Evolutionary conservation across 2,797 vertebrate species (phyloP), one percentile per base, ranked within the genome.

Genomic region (Streptopelia turtur): DNA sequence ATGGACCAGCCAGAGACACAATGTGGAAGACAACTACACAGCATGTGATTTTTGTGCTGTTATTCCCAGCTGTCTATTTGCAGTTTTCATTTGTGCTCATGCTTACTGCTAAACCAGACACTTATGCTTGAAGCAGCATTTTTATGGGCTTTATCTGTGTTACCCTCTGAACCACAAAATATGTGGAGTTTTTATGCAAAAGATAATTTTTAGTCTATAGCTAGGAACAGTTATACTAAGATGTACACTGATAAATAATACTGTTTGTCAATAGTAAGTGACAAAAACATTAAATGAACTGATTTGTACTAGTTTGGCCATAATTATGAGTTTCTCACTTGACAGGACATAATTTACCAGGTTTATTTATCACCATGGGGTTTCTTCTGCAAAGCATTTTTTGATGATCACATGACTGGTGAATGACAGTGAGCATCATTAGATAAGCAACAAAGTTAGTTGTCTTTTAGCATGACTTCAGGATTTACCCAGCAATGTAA

Each of bases 81-180:
- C 57, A 74, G 56, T 57, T 92, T 87, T 80, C 37, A 33, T 50
- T 79, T 83, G 49, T 30, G 18, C 16, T 85, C 78, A 74, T 63
- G 60, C 41, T 77, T 84, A 52, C 64, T 80, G 71, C 39, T 94
- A 66, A 70, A 89, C 37, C 49, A 77, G 71, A 85, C 64, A 66
- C 16, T 92, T 93, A 22, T 31, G 83, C 60, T 91, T 83, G 81
- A 83, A 95, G 63, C 87, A 94, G 83, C 78, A 77, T 74, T 94
- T 93, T 92, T 74, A 70, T 47, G 15, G 64, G 23, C 35, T 84
- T 86, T 57, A 41, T 87, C 66, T 89, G 6, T 33, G 43, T 63
- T 43, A 74, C 8, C 6, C 37, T 82, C 60, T 66, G 71, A 94
- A 83, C 41, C 52, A 93, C 81, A 94, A 89, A 92, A 85, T 78